Evolutionary conservation across 2,797 vertebrate species (phyloP).

Genomic region (Luscinia luscinia): DNA sequence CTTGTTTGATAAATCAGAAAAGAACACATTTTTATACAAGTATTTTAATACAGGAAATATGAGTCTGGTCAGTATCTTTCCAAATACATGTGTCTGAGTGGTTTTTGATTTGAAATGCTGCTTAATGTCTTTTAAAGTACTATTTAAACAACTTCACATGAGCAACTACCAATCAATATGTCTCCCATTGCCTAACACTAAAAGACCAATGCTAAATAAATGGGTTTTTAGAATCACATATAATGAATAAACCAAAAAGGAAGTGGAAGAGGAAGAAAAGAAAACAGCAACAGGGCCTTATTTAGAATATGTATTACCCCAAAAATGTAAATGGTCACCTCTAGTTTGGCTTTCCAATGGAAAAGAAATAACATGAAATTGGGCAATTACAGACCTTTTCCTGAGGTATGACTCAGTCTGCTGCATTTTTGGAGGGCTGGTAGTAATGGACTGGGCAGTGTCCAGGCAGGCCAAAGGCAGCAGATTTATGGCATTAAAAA

Average conservation of each 20-base stretch:
- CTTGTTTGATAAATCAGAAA: slow-evolving; percentile 75
- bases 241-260: slow-evolving; percentile 4
- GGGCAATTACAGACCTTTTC: slow-evolving; percentile 26
- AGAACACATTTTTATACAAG: slow-evolving; percentile 62
- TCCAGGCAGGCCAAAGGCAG: background rate
- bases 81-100: slow-evolving; percentile 53
- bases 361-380: slow-evolving; percentile 52
- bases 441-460: background rate
- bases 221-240: background rate
- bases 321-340: background rate
- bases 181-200: slow-evolving; percentile 17
- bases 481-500: slow-evolving; percentile 30
- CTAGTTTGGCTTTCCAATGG: slow-evolving; percentile 5
- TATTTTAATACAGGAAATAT: slow-evolving; percentile 76
- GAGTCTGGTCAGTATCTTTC: slow-evolving; percentile 75
- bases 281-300: background rate
- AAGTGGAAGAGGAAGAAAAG: background rate
- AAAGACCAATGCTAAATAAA: slow-evolving; percentile 24
- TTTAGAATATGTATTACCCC: slow-evolving; percentile 19
- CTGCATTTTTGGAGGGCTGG: slow-evolving; percentile 4
- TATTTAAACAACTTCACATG: slow-evolving; percentile 62
- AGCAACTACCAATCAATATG: slow-evolving; percentile 36
- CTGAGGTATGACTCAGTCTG: slow-evolving; percentile 43
- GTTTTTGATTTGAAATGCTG: slow-evolving; percentile 67
- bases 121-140: slow-evolving; percentile 66